Evolutionary conservation across 1,140 invertebrate genomes (phyloP).

Genomic region (Sarcophaga peregrina): DNA sequence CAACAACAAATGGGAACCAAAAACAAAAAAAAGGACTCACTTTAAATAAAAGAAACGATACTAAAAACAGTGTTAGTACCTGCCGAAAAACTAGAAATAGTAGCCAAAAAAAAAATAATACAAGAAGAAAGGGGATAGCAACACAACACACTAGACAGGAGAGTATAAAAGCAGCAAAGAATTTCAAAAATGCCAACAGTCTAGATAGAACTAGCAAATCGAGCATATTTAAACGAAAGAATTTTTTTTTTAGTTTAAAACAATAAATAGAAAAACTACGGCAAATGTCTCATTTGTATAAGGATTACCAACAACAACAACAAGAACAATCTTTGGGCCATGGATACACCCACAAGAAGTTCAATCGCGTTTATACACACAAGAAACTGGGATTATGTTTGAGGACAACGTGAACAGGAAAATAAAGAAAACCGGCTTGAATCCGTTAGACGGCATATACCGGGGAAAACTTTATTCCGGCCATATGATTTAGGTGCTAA

Average conservation of each 20-base stretch:
- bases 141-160: background rate
- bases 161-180: constrained; percentile 1
- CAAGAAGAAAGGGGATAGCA: background rate
- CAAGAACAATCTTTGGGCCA: constrained; percentile 34
- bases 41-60: background rate
- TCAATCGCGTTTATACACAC: constrained; percentile 39
- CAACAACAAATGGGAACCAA: background rate
- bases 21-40: constrained; percentile 1
- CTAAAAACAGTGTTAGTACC: background rate
- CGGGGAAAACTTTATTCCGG: background rate
- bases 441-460: background rate
- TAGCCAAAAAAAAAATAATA: background rate
- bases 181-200: background rate
- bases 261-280: background rate
- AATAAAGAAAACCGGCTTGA: background rate
- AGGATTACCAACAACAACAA: background rate
- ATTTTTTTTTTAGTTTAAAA: background rate
- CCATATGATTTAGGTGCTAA: constrained; percentile 33
- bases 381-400: constrained; percentile 34
- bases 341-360: constrained; percentile 43
- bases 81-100: background rate
- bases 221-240: constrained; percentile 1
- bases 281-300: constrained; percentile 33
- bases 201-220: background rate
- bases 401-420: background rate